Evolutionary conservation across 2,797 vertebrate genomes (phyloP).

Genomic region (Triplophysa bombifrons): DNA sequence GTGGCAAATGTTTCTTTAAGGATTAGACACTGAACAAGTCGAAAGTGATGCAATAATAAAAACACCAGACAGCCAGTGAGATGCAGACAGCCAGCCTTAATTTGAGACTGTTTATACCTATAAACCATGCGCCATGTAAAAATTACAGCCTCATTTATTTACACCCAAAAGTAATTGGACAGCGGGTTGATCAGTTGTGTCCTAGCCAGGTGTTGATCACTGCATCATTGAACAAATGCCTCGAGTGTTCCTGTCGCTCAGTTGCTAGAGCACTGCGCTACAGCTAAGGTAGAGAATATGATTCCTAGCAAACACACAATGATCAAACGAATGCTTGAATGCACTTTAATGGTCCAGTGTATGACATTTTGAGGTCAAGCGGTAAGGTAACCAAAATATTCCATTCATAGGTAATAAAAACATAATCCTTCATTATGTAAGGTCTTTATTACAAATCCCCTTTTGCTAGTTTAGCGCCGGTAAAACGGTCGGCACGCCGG

Average conservation of each 20-base stretch:
- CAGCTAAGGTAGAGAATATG: no score
- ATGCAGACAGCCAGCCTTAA: slow-evolving; percentile 21
- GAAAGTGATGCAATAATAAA: slow-evolving; percentile 16
- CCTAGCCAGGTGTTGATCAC: slow-evolving; percentile 6
- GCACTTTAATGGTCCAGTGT: no score
- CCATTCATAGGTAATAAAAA: no score
- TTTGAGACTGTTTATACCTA: slow-evolving; percentile 5
- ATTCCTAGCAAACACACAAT: no score
- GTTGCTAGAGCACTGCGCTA: no score
- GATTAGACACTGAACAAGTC: slow-evolving; percentile 2
- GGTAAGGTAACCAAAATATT: no score
- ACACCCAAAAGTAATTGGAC: slow-evolving; percentile 35
- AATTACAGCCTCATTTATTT: slow-evolving; percentile 33
- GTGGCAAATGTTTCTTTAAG: neutral
- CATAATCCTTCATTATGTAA: no score
- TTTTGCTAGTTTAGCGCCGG: no score
- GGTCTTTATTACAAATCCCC: no score
- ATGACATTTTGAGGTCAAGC: no score
- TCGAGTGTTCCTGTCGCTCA: neutral
- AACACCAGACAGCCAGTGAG: slow-evolving; percentile 2
- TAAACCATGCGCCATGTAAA: slow-evolving; percentile 19
- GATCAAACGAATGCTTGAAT: no score
- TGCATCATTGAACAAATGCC: neutral
- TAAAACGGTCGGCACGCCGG: no score
- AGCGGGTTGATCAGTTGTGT: slow-evolving; percentile 32